Evolutionary conservation across 2,113 vertebrate genomes (phyloP), one percentile per base, ranked within the genome.

Genomic region (Marmota monax): DNA sequence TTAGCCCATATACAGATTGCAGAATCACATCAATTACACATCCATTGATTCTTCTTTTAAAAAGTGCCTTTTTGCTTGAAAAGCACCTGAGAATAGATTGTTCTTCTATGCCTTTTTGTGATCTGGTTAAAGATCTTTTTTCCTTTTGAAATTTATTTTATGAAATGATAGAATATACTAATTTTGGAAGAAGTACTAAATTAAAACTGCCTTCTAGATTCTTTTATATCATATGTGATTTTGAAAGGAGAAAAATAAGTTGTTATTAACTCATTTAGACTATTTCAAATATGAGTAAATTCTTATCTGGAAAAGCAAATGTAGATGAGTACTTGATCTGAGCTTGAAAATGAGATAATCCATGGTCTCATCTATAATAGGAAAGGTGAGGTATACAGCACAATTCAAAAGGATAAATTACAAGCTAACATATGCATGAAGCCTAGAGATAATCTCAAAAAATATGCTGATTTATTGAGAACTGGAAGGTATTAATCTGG

Each of bases 81-180:
- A 73, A 69, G 27, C 90, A 72, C 20, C 80, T 84, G 69, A 85
- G 42, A 85, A 18, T 23, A 94, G 51, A 76, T 39, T 48, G 39
- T 42, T 93, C 61, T 32, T 91, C 42, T 65, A 10, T 14, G 11
- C 84, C 85, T 95, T 92, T 94, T 88, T 13, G 39, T 91, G 73
- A 85, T 83, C 37, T 61, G 23, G 9, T 45, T 77, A 76, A 94
- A 25, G 9, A 58, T 88, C 27, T 45, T 37, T 92, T 78, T 91
- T 58, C 72, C 42, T 90, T 93, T 96, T 74, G 16, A 45, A 74
- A 89, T 94, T 90, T 56, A 87, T 93, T 87, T 96, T 53, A 61
- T 73, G 67, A 29, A 85, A 10, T 90, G 56, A 79, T 90, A 88
- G 42, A 53, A 90, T 32, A 76, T 69, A 22, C 11, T 78, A 85